Conservation (phyloP, 2,797 vertebrate species). For the Sitta carolinensis region DNA sequence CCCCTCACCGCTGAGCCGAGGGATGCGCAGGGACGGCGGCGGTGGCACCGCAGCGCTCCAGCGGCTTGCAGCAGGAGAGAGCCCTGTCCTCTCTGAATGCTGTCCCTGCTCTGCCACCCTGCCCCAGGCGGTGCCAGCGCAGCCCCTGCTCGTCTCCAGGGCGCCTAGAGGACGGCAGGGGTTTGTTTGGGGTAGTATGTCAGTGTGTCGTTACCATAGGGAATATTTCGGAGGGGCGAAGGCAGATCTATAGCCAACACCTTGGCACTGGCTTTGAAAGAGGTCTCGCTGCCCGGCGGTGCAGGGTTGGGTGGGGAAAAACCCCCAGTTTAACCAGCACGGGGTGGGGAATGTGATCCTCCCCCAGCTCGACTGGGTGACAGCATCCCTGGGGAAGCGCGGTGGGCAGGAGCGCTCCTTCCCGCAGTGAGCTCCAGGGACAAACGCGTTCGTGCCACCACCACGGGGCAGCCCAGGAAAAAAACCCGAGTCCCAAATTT, state of each 20-base stretch:
- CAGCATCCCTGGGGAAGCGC: not conserved
- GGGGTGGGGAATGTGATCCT: not conserved
- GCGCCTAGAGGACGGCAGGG: rapidly evolving
- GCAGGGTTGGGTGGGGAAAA: not conserved
- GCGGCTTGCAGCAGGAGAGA: not conserved
- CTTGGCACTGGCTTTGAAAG: not conserved
- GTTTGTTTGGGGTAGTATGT: not conserved
- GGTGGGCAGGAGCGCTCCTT: rapidly evolving
- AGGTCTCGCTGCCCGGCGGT: not conserved
- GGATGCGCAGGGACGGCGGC: rapidly evolving
- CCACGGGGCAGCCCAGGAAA: not conserved
- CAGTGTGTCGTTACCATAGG: rapidly evolving
- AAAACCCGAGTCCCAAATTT: not conserved
- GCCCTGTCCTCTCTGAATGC: not conserved
- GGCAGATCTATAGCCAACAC: rapidly evolving
- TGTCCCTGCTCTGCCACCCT: not conserved
- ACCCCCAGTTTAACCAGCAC: rapidly evolving
- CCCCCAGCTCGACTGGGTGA: not conserved
- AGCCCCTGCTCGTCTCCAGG: not conserved
- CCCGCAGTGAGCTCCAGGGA: not conserved
- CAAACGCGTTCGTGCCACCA: rapidly evolving
- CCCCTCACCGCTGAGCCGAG: not conserved
- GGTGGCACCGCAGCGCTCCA: not conserved
- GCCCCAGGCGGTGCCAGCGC: not conserved
- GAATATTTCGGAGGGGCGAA: not conserved